Conservation (phyloP, 2,797 vertebrate genomes). For the Clarias laeviceps region DNA sequence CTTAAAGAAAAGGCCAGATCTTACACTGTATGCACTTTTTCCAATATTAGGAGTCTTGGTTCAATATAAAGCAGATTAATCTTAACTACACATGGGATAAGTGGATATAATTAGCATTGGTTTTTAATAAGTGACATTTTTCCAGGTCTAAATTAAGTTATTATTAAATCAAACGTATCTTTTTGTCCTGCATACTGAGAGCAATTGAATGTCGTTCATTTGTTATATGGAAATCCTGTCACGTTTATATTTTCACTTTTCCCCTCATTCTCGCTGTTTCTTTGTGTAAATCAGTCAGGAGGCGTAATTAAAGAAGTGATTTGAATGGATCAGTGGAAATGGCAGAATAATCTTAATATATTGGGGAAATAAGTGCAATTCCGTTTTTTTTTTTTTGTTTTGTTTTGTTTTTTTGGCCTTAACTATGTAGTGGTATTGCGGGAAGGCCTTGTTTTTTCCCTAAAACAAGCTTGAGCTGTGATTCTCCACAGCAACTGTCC, state of each 20-base stretch:
- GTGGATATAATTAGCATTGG: slow-evolving; percentile 53
- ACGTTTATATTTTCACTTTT: background rate
- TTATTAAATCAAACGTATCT: slow-evolving; percentile 36
- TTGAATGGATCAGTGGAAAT: slow-evolving; percentile 45
- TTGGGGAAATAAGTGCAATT: slow-evolving; percentile 77
- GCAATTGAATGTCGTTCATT: slow-evolving; percentile 19
- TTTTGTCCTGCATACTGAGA: slow-evolving; percentile 6
- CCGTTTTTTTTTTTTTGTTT: slow-evolving; percentile 10
- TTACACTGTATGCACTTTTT: slow-evolving; percentile 36
- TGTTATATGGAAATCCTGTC: slow-evolving; percentile 28
- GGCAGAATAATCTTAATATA: slow-evolving; percentile 45
- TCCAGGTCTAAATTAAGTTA: slow-evolving; percentile 41
- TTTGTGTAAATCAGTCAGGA: slow-evolving; percentile 8
- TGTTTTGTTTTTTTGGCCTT: background rate
- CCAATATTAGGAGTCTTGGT: slow-evolving; percentile 31
- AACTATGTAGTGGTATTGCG: background rate
- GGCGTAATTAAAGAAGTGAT: slow-evolving; percentile 33
- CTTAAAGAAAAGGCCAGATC: slow-evolving; percentile 51
- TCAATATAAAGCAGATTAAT: slow-evolving; percentile 33
- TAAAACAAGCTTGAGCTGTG: slow-evolving; percentile 9
- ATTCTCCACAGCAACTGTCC: slow-evolving; percentile 16
- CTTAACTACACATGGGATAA: slow-evolving; percentile 20
- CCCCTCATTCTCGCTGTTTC: background rate
- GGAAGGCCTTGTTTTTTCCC: background rate
- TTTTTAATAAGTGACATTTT: slow-evolving; percentile 60